Percentiles rank a stretch among this genome's conserved stretches.
phyloP scores from a whole-genome alignment of 1,140 invertebrate genomes.

The Magallana ariakensis region DNA sequence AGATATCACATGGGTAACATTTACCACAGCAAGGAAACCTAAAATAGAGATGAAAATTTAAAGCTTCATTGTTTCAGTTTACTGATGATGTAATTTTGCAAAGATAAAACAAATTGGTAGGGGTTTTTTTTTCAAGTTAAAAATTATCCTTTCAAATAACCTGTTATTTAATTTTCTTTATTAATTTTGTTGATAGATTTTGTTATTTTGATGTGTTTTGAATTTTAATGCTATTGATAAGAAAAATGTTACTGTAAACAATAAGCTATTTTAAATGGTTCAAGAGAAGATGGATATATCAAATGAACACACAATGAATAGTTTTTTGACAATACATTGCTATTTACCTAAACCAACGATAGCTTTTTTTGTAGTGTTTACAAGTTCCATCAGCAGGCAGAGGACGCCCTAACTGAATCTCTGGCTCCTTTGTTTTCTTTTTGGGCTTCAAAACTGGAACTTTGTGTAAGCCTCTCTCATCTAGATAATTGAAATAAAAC shows the following conservation, averaged over 20 bases:
- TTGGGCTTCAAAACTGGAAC: slow-evolving; percentile 58
- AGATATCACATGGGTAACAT: slow-evolving; percentile 79
- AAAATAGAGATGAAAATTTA: slow-evolving; percentile 14
- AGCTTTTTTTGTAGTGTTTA: slow-evolving; percentile 80
- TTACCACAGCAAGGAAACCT: slow-evolving; percentile 81
- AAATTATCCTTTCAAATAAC: no score
- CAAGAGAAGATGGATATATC: no score
- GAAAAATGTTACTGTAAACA: no score
- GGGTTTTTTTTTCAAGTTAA: no score
- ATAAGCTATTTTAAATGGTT: no score
- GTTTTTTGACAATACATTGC: neutral
- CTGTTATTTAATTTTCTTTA: neutral
- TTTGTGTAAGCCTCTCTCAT: slow-evolving; percentile 51
- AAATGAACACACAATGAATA: no score
- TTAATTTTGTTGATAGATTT: neutral
- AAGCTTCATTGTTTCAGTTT: neutral
- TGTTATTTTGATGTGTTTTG: neutral
- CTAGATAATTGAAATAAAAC: slow-evolving; percentile 46
- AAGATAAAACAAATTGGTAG: no score
- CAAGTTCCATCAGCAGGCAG: slow-evolving; percentile 79
- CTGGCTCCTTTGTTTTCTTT: slow-evolving; percentile 69
- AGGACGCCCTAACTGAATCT: slow-evolving; percentile 77
- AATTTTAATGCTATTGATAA: no score
- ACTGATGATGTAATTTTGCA: no score
- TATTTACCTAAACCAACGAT: slow-evolving; percentile 78